Conservation (phyloP, 2,113 vertebrate genomes). For the Chlorocebus sabaeus region DNA sequence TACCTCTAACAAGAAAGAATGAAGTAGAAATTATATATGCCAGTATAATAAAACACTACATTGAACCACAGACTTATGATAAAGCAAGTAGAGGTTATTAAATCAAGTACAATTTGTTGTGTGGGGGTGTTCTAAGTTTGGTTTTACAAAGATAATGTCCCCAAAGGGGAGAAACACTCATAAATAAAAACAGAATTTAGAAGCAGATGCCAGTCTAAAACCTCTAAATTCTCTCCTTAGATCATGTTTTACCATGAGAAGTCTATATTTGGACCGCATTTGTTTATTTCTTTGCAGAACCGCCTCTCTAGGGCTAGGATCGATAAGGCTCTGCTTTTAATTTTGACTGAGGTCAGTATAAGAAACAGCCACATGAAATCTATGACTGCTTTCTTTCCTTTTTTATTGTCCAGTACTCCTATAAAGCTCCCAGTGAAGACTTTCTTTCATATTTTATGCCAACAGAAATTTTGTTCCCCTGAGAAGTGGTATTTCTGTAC, state of each 20-base stretch:
- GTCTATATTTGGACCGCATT: background rate
- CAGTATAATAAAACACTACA: conserved; percentile 74
- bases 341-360: conserved; percentile 13
- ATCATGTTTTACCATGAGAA: conserved; percentile 49
- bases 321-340: background rate
- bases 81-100: conserved; percentile 65
- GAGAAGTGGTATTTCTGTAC: conserved; percentile 9
- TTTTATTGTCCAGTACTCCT: background rate
- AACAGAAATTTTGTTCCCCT: background rate
- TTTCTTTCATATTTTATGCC: background rate
- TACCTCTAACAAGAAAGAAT: conserved; percentile 72
- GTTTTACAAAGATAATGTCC: conserved; percentile 64
- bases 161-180: conserved; percentile 45
- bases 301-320: background rate
- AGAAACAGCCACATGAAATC: background rate
- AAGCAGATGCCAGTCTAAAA: conserved; percentile 59
- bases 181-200: conserved; percentile 71
- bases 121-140: conserved; percentile 21
- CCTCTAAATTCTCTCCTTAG: conserved; percentile 75
- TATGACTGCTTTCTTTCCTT: background rate
- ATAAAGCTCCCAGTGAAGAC: background rate
- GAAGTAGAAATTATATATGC: conserved; percentile 60
- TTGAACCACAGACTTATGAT: conserved; percentile 65
- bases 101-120: conserved; percentile 62
- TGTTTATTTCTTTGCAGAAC: conserved; percentile 34